Evolutionary conservation across 2,113 vertebrate genomes (phyloP), one percentile per base, ranked within the genome.

Genomic region (Microtus pennsylvanicus): DNA sequence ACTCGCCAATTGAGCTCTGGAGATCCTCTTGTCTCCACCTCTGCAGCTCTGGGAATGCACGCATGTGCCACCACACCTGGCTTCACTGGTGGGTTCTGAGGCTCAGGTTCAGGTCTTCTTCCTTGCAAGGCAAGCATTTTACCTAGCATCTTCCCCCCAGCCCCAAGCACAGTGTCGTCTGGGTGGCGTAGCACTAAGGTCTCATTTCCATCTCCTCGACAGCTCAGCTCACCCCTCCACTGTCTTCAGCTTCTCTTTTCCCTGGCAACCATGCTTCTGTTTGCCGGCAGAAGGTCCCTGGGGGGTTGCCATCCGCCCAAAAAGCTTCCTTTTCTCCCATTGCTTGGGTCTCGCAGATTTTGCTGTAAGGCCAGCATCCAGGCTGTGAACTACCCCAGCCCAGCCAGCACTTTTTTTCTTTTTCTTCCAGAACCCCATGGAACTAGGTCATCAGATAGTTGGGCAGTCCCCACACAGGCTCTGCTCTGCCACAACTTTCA

Each of bases 381-480:
- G 2, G 38, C 98, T 96, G 76, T 87, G 69, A 96, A 70, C 90
- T 61, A 89, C 35, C 63, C 58, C 1, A 4, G 38, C 52, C 52
- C 77, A 1, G 88, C 92, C 96, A 47, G 67, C 13, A 38, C 90
- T 76, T n/a, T 72, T 72, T n/a, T 67, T 65, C 10, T n/a, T 33
- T 72, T 19, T 1, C 87, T 77, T 82, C 3, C 45, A 88, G 89
- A 96, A 96, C 95, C 97, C 95, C 12, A 3, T 69, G 38, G 96
- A 98, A 96, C 74, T 90, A 70, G 94, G 26, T 7, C 87, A 47
- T 89, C 47, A 69, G 92, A 96, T 95, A 96, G 97, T 90, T 65
- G 13, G 94, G 89, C 55, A 52, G 97, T 96, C 96, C 96, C 78
- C 97, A 45, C 81, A 14, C 97, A 96, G 97, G 97, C 94, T 93